Conservation (phyloP, 1,140 invertebrate genomes). For the Tetraneura akinire region DNA sequence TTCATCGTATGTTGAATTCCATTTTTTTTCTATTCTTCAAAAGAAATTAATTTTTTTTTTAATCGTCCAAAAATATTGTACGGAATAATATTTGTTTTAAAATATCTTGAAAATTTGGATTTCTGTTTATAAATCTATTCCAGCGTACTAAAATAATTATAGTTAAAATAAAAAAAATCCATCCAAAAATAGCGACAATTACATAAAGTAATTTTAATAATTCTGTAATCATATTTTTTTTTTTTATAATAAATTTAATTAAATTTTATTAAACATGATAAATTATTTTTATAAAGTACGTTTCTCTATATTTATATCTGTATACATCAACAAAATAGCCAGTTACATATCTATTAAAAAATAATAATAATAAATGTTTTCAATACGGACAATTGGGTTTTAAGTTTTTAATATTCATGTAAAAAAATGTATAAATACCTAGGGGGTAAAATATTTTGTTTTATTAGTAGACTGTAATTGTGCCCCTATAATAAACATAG, state of each 20-base stretch:
- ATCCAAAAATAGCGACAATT: not conserved
- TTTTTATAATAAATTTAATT: not conserved
- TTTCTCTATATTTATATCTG: not conserved
- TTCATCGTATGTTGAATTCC: too few species aligned
- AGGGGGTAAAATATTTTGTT: too few species aligned
- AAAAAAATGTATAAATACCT: too few species aligned
- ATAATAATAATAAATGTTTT: too few species aligned
- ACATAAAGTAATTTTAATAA: not conserved
- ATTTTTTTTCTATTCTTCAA: too few species aligned
- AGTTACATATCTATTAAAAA: not conserved
- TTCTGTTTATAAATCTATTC: not conserved
- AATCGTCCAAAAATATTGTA: not conserved
- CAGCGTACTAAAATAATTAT: not conserved
- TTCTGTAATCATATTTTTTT: not conserved
- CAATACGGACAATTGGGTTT: too few species aligned
- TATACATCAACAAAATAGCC: not conserved
- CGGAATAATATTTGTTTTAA: not conserved
- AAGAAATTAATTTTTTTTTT: not conserved
- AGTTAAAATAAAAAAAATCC: not conserved
- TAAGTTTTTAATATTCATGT: too few species aligned
- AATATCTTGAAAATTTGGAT: slow-evolving; percentile 1
- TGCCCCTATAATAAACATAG: too few species aligned
- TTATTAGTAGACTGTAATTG: too few species aligned
- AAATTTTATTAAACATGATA: too few species aligned
- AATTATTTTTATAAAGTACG: too few species aligned